A percentile compares a stretch with the other conserved stretches of the same genome.
Evolutionary conservation across 2,797 vertebrate species (phyloP).

Genomic region (Takifugu rubripes): DNA sequence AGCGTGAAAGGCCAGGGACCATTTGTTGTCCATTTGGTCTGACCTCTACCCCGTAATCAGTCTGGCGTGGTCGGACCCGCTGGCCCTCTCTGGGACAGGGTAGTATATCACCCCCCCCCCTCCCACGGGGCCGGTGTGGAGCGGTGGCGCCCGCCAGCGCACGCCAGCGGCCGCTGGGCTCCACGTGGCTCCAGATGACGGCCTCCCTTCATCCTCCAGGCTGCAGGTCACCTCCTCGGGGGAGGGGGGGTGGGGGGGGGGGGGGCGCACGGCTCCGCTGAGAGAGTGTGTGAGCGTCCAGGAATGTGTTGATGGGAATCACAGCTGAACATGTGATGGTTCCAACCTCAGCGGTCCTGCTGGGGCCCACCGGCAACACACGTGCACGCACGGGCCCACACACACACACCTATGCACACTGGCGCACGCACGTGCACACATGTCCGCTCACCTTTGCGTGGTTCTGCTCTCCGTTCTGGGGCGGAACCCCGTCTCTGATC

Average conservation of each 20-base stretch:
- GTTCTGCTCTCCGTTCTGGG: conserved; percentile 30
- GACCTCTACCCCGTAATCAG: conserved; percentile 71
- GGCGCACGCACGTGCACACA: conserved; percentile 15
- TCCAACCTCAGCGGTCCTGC: conserved; percentile 80
- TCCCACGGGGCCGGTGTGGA: conserved; percentile 57
- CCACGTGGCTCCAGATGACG: conserved; percentile 72
- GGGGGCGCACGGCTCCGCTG: conserved; percentile 66
- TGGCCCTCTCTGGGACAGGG: conserved; percentile 59
- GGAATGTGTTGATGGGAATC: conserved; percentile 86
- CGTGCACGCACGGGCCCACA: conserved; percentile 29
- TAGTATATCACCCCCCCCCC: conserved; percentile 66
- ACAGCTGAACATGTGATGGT: conserved; percentile 82
- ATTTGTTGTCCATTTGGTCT: conserved; percentile 73
- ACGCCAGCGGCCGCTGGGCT: conserved; percentile 61
- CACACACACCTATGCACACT: conserved; percentile 15
- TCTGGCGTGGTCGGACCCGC: conserved; percentile 65
- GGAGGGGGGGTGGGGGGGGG: conserved; percentile 74
- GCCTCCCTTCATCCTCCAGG: conserved; percentile 62
- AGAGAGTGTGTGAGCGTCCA: conserved; percentile 78
- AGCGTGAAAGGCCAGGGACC: conserved; percentile 47
- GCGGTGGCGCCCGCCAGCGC: conserved; percentile 50
- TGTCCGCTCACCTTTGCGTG: conserved; percentile 36
- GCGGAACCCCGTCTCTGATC: conserved; percentile 16
- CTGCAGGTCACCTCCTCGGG: conserved; percentile 73
- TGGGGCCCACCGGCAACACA: conserved; percentile 78